Conservation (phyloP, 2,888 invertebrate species). For the Cosmia pyralina region DNA sequence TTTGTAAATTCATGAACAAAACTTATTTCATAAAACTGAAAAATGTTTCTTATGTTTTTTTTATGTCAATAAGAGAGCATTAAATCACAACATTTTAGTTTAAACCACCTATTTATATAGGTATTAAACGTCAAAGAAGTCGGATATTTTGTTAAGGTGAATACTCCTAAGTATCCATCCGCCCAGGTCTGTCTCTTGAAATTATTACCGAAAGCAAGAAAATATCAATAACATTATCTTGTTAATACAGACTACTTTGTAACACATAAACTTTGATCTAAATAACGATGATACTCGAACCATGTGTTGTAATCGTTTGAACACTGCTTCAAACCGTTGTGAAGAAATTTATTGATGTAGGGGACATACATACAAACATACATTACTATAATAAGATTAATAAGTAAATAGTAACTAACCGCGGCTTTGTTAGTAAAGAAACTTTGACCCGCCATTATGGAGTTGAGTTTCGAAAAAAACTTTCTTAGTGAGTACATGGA, state of each 20-base stretch:
- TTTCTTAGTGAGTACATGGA: no score
- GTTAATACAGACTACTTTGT: slow-evolving; percentile 34
- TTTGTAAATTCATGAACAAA: no score
- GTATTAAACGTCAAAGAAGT: slow-evolving; percentile 1
- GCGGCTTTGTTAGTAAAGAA: not conserved
- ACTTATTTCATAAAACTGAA: no score
- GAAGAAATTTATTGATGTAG: slow-evolving; percentile 53
- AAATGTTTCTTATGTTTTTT: no score
- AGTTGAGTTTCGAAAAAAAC: not conserved
- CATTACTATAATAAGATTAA: not conserved
- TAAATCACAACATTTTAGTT: not conserved
- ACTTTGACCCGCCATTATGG: not conserved
- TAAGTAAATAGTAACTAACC: not conserved
- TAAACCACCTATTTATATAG: not conserved
- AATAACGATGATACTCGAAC: slow-evolving; percentile 50
- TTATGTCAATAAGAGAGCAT: not conserved
- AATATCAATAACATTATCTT: slow-evolving; percentile 38
- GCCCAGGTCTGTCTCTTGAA: not conserved
- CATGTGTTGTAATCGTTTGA: slow-evolving; percentile 58
- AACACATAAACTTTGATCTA: slow-evolving; percentile 55
- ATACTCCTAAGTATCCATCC: no score
- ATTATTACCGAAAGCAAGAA: slow-evolving; percentile 2
- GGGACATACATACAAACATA: slow-evolving; percentile 12
- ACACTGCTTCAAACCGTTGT: slow-evolving; percentile 46
- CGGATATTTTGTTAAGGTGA: not conserved